Conservation (phyloP, 2,113 vertebrate genomes). For the Sminthopsis crassicaudata region DNA sequence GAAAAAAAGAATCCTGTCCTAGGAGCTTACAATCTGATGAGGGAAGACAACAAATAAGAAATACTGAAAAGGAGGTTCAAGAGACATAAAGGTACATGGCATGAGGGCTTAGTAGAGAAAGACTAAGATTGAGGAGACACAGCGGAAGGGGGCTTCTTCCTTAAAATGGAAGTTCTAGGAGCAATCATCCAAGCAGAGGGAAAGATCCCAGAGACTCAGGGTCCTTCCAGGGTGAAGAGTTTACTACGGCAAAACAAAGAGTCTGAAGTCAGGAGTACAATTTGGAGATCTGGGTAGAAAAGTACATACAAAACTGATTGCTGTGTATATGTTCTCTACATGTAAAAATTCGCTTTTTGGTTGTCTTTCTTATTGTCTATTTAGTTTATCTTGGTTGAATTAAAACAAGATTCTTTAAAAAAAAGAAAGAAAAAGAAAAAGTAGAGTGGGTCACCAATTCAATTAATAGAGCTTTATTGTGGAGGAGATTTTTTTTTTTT, state of each 20-base stretch:
- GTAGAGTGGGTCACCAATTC: background rate
- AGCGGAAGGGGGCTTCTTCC: background rate
- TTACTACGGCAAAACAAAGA: background rate
- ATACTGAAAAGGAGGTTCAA: background rate
- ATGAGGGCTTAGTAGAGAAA: background rate
- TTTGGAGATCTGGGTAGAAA: background rate
- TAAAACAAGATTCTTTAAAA: background rate
- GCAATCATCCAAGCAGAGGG: background rate
- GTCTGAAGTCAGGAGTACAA: background rate
- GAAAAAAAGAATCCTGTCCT: background rate
- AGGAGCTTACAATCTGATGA: background rate
- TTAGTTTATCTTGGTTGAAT: background rate
- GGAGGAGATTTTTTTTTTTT: no score
- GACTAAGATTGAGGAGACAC: background rate
- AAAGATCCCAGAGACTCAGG: background rate
- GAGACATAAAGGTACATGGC: no score
- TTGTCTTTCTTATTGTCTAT: background rate
- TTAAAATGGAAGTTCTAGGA: background rate
- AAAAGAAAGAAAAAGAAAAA: no score
- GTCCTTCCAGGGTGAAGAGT: background rate
- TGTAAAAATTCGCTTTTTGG: background rate
- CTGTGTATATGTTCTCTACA: background rate
- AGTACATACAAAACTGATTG: background rate
- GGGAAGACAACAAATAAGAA: background rate
- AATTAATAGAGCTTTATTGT: background rate